Conservation (phyloP, 2,888 invertebrate genomes). For the Ornithoptera alexandrae region DNA sequence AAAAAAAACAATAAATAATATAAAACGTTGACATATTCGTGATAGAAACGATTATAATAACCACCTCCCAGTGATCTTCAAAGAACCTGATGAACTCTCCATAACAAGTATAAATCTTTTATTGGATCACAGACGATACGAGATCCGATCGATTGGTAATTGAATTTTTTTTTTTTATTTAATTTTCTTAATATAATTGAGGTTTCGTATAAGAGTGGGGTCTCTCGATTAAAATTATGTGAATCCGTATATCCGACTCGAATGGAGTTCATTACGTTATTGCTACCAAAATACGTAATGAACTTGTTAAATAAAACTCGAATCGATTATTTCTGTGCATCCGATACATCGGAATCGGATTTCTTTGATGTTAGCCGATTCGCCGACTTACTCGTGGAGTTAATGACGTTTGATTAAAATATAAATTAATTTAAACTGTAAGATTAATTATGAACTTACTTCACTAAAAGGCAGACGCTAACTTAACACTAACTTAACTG, state of each 20-base stretch:
- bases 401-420: no score
- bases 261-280: constrained; percentile 10
- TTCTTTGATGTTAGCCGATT: no score
- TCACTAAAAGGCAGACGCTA: no score
- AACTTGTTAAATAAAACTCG: constrained; percentile 1
- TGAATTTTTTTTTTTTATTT: background rate
- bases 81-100: background rate
- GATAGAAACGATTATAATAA: constrained; percentile 32
- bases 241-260: constrained; percentile 8
- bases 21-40: constrained; percentile 28
- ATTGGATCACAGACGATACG: background rate
- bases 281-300: constrained; percentile 28
- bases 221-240: constrained; percentile 13
- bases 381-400: no score
- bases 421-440: no score
- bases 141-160: constrained; percentile 12
- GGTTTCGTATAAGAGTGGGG: background rate
- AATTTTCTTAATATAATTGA: constrained; percentile 8
- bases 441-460: no score
- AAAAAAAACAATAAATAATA: constrained; percentile 27
- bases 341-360: no score
- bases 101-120: constrained; percentile 7
- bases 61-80: background rate
- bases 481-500: no score
- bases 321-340: no score